A percentile compares a stretch with the other conserved stretches of the same genome.
Evolutionary conservation across 2,888 invertebrate species (phyloP).

Genomic region (Eupithecia tripunctaria): DNA sequence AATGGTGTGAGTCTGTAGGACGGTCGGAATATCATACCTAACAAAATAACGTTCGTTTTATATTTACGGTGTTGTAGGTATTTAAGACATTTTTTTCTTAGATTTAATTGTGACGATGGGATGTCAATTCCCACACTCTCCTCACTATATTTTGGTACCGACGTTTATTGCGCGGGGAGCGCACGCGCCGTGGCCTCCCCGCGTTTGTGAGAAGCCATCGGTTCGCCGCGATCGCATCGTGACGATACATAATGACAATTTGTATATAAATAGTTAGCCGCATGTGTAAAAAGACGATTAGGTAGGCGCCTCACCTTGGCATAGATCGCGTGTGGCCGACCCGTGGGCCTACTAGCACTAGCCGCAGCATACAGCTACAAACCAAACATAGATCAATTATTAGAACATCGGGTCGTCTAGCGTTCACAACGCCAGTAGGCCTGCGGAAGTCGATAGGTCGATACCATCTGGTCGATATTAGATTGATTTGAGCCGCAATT

Average conservation of each 20-base stretch:
- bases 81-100: conserved; percentile 85
- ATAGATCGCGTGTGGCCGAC: conserved; percentile 58
- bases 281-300: conserved; percentile 77
- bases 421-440: conserved; percentile 51
- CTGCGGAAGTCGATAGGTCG: conserved; percentile 69
- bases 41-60: conserved; percentile 85
- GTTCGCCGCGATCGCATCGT: conserved; percentile 81
- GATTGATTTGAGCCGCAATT: conserved; percentile 79
- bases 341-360: conserved; percentile 38
- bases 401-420: conserved; percentile 40
- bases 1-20: conserved; percentile 83
- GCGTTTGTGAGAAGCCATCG: conserved; percentile 84
- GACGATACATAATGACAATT: conserved; percentile 73
- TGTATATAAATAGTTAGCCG: conserved; percentile 84
- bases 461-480: conserved; percentile 83
- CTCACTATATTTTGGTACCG: conserved; percentile 84
- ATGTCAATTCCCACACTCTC: conserved; percentile 82
- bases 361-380: conserved; percentile 17
- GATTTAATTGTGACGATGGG: conserved; percentile 83
- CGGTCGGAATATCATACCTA: conserved; percentile 84
- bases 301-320: conserved; percentile 63
- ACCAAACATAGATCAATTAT: conserved; percentile 13
- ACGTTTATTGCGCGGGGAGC: conserved; percentile 81
- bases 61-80: conserved; percentile 85
- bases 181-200: conserved; percentile 78